A percentile compares a stretch with the other conserved stretches of the same genome.
Conservation (phyloP, 2,113 vertebrate species). For the Petrocephalus microphthalmus region DNA sequence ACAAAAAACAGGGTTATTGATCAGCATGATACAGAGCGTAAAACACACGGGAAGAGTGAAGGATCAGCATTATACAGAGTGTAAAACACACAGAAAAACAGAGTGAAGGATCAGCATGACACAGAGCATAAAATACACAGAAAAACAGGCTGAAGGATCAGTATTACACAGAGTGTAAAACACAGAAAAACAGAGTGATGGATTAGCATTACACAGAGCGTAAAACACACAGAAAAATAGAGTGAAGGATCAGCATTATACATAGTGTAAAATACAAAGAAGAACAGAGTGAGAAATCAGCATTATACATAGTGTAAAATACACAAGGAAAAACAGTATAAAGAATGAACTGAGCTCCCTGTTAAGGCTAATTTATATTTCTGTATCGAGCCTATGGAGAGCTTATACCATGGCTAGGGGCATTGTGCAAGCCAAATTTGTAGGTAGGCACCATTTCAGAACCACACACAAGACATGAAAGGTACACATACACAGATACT, state of each 20-base stretch:
- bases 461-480: background rate
- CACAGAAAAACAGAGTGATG: background rate
- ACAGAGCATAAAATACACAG: background rate
- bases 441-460: background rate
- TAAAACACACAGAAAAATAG: background rate
- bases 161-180: background rate
- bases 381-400: background rate
- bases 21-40: background rate
- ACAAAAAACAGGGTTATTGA: background rate
- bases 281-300: background rate
- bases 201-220: no score
- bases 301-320: background rate
- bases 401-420: background rate
- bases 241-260: constrained; percentile 27
- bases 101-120: no score
- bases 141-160: constrained; percentile 23
- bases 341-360: background rate
- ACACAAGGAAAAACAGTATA: background rate
- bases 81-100: background rate
- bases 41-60: background rate
- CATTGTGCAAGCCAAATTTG: background rate
- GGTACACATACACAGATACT: background rate
- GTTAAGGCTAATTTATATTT: background rate
- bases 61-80: constrained; percentile 20
- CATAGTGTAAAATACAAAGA: background rate